These are phyloP conservation scores for Nilaparvata lugens DNA, from an alignment of 1,140 invertebrate species.

Conservation along the genomic window DNA sequence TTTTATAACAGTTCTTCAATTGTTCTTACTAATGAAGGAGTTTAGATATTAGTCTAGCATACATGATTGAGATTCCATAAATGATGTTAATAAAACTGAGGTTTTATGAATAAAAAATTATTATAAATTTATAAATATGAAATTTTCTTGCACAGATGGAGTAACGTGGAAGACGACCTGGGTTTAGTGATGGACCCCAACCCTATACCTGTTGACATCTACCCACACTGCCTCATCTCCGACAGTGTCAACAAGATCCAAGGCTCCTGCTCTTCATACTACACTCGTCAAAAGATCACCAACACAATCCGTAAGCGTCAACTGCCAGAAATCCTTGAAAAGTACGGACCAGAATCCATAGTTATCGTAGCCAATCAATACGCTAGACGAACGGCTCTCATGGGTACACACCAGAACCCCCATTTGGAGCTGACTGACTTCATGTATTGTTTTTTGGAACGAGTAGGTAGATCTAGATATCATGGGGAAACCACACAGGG, in stretches of 20 bases:
- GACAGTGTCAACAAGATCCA: constrained; percentile 41
- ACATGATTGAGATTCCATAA: too few relatives aligned
- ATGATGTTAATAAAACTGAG: too few relatives aligned
- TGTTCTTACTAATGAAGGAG: too few relatives aligned
- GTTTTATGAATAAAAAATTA: too few relatives aligned
- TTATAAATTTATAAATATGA: too few relatives aligned
- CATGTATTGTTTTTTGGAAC: constrained; percentile 65
- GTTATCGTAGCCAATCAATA: constrained; percentile 64
- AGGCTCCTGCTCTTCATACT: constrained; percentile 60
- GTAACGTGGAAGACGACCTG: constrained; percentile 42
- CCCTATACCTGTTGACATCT: constrained; percentile 47
- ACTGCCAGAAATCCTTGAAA: constrained; percentile 38
- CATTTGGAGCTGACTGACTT: constrained; percentile 41
- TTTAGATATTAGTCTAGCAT: too few relatives aligned
- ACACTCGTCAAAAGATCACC: constrained; percentile 40
- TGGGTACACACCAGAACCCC: constrained; percentile 42
- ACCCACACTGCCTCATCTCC: constrained; percentile 47
- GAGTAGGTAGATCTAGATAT: constrained; percentile 60
- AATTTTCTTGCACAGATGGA: too few relatives aligned
- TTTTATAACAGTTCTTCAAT: too few relatives aligned
- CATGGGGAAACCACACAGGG: constrained; percentile 63
- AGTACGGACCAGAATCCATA: constrained; percentile 46
- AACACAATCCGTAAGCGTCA: constrained; percentile 32
- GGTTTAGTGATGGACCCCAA: constrained; percentile 44
- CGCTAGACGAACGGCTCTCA: constrained; percentile 46